phyloP scores from a whole-genome alignment of 2,888 invertebrate species.

The Eristalis intricaria region DNA sequence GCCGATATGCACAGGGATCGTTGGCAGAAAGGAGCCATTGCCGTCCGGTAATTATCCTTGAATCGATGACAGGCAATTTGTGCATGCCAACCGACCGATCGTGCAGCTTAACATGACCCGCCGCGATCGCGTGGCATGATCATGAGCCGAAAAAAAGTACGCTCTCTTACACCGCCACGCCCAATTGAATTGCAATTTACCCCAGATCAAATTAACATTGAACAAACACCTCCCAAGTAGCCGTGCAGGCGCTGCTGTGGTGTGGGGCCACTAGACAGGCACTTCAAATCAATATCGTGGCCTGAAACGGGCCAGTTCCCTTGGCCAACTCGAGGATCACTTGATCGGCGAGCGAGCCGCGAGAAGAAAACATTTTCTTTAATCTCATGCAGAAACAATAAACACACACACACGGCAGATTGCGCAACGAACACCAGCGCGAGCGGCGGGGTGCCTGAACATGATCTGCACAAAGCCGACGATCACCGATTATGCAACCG shows the following conservation, averaged over 20 bases:
- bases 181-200: slow-evolving; percentile 22
- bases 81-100: slow-evolving; percentile 34
- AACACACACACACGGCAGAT: slow-evolving; percentile 52
- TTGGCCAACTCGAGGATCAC: slow-evolving; percentile 63
- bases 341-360: slow-evolving; percentile 33
- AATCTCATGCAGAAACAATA: slow-evolving; percentile 52
- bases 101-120: slow-evolving; percentile 51
- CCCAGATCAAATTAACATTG: slow-evolving; percentile 61
- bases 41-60: slow-evolving; percentile 67
- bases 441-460: slow-evolving; percentile 16
- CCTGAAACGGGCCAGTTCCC: slow-evolving; percentile 52
- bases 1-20: slow-evolving; percentile 55
- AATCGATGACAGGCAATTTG: slow-evolving; percentile 71
- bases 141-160: slow-evolving; percentile 20
- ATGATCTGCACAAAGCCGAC: slow-evolving; percentile 36
- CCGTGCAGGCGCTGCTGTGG: neutral
- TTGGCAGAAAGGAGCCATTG: slow-evolving; percentile 47
- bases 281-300: slow-evolving; percentile 52
- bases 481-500: slow-evolving; percentile 57
- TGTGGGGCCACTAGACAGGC: slow-evolving; percentile 26
- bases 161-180: slow-evolving; percentile 35
- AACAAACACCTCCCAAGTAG: slow-evolving; percentile 50
- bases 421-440: slow-evolving; percentile 14
- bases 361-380: slow-evolving; percentile 57
- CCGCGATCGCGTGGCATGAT: slow-evolving; percentile 30